Base-by-base conservation (phyloP, 2,888 invertebrate genomes). In the Harpagoxenus sublaevis region DNA sequence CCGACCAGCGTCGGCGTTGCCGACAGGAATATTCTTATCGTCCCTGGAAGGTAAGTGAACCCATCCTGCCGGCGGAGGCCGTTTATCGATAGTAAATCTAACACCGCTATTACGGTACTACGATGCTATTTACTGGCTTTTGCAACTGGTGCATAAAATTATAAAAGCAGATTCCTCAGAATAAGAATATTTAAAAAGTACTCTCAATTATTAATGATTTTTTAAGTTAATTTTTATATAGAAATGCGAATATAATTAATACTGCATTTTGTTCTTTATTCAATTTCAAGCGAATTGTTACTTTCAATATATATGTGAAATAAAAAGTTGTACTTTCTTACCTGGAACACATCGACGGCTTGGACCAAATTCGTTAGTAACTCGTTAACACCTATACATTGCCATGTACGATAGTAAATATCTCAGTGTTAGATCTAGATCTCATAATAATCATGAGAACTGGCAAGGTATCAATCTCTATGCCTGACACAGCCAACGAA, bases 361-460 rank as follows among this genome's bases (percentile, higher is more conserved):
- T 98, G 98, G 92, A 99, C 97, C 85, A 99, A 96, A 88, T 97
- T 97, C 23, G 98, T 97, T 93, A 99, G 96, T 81, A 99, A 95
- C 95, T 99, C 99, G 93, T 98, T 98, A 83, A 99, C 97, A 79
- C 98, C 98, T 62, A 98, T 62, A 98, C 98, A 95, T 98, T 98
- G 89, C 98, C 99, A 94, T 98, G 97, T 92, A 99, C 97, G 92
- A 98, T 98, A 90, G 98, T 98, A 94, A 98, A 97, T 92, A 99
- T 98, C 95, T 99, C 99, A 8, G 98, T 98, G 89, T 97, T 97
- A 81, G 98, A 97, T 91, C 99, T 96, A 92, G 98, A 97, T 92
- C 98, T 97, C 96, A 98, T 98, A 91, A 99, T 98, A 92, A 99
- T 96, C 93, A 99, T 96, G 85, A 99, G 96, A 85, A 98, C 97